phyloP scores from a whole-genome alignment of 2,113 vertebrate genomes.

The Crotalus viridis region DNA sequence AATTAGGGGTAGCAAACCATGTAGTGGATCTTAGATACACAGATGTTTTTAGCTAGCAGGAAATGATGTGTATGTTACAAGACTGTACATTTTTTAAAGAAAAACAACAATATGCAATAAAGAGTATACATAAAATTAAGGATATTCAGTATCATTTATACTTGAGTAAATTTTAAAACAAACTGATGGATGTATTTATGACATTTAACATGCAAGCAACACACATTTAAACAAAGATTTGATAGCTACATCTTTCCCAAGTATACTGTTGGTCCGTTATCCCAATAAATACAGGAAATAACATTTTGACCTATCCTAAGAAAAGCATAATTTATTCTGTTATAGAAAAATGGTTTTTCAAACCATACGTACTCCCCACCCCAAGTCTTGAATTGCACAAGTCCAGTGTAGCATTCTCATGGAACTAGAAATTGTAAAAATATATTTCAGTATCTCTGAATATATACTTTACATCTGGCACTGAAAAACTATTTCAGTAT shows the following conservation, averaged over 20 bases:
- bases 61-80: slow-evolving; percentile 74
- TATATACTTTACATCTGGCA: not conserved
- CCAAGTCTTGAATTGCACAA: not conserved
- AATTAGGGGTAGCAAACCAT: slow-evolving; percentile 69
- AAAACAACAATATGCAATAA: slow-evolving; percentile 80
- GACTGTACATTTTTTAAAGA: slow-evolving; percentile 77
- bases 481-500: not conserved
- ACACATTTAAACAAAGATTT: not conserved
- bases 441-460: not conserved
- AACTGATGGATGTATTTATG: not conserved
- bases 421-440: not conserved
- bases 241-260: not conserved
- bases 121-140: slow-evolving; percentile 68
- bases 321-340: not conserved
- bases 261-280: not conserved
- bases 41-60: slow-evolving; percentile 69
- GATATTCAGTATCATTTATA: not conserved
- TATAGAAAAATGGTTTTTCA: not conserved
- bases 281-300: not conserved
- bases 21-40: slow-evolving; percentile 72
- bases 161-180: not conserved
- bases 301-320: not conserved
- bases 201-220: not conserved
- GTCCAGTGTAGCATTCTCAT: not conserved
- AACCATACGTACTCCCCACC: not conserved